phyloP scores from a whole-genome alignment of 2,797 vertebrate genomes.

The Limnodromus scolopaceus region DNA sequence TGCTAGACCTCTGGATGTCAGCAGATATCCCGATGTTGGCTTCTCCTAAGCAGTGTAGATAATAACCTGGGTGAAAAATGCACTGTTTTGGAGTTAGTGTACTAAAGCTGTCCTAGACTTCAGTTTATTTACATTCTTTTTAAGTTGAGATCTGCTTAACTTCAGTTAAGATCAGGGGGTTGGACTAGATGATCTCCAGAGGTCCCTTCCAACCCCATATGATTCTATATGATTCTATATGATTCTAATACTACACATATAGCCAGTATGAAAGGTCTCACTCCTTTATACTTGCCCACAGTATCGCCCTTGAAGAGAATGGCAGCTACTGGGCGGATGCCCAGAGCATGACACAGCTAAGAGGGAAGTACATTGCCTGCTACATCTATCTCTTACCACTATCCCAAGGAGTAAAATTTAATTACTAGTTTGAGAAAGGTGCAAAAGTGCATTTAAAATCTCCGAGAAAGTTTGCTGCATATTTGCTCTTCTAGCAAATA shows the following conservation, averaged over 20 bases:
- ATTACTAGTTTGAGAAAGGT: background rate
- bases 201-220: too few species aligned
- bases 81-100: background rate
- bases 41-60: background rate
- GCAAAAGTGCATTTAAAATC: background rate
- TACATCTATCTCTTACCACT: background rate
- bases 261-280: background rate
- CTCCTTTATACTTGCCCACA: background rate
- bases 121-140: too few species aligned
- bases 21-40: background rate
- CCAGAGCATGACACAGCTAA: background rate
- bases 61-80: background rate
- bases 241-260: background rate
- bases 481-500: background rate
- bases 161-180: too few species aligned
- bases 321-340: background rate
- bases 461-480: background rate
- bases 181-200: too few species aligned
- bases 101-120: background rate
- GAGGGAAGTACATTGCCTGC: background rate
- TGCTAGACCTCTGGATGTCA: background rate
- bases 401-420: background rate
- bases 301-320: background rate
- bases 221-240: too few species aligned
- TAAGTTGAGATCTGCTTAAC: too few species aligned